Conservation (phyloP, 37 sponge, comb jelly and placozoan species). For the Cliona cf. orientalis region DNA sequence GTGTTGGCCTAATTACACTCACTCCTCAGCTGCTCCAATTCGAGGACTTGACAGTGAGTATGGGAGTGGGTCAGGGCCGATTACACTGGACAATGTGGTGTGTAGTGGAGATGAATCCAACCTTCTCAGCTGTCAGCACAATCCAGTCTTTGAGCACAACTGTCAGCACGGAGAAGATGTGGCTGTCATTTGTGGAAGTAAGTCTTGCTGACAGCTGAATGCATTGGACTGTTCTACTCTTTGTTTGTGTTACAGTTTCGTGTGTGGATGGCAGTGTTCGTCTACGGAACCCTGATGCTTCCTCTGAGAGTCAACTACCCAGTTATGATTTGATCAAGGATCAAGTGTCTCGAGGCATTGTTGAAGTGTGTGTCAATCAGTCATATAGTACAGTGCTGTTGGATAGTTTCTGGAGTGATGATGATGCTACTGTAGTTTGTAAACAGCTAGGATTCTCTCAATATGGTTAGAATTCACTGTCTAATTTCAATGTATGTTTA, state of each 20-base stretch:
- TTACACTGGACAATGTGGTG: slow-evolving; percentile 35
- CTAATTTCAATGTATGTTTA: background rate
- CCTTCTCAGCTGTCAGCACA: slow-evolving; percentile 25
- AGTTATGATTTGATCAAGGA: slow-evolving; percentile 48
- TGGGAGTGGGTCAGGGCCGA: slow-evolving; percentile 26
- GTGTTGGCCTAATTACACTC: no score
- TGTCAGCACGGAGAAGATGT: slow-evolving; percentile 52
- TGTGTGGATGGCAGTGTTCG: slow-evolving; percentile 43
- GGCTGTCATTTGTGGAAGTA: slow-evolving; percentile 43
- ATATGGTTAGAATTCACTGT: slow-evolving; percentile 11
- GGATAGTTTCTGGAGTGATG: slow-evolving; percentile 16
- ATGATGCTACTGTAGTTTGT: slow-evolving; percentile 55
- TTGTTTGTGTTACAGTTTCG: no score
- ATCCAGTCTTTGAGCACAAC: slow-evolving; percentile 22
- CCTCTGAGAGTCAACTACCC: no score
- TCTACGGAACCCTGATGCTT: background rate
- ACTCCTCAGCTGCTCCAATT: no score
- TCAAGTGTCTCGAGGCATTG: slow-evolving; percentile 32
- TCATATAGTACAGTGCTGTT: slow-evolving; percentile 33
- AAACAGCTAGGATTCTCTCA: slow-evolving; percentile 51
- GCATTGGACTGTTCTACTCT: no score
- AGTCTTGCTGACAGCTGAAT: no score
- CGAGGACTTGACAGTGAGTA: slow-evolving; percentile 10
- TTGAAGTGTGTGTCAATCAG: slow-evolving; percentile 38
- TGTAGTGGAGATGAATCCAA: slow-evolving; percentile 29